A percentile compares a stretch with the other conserved stretches of the same genome.
phyloP scores from a whole-genome alignment of 2,888 invertebrate species.

The Acronicta psi region DNA sequence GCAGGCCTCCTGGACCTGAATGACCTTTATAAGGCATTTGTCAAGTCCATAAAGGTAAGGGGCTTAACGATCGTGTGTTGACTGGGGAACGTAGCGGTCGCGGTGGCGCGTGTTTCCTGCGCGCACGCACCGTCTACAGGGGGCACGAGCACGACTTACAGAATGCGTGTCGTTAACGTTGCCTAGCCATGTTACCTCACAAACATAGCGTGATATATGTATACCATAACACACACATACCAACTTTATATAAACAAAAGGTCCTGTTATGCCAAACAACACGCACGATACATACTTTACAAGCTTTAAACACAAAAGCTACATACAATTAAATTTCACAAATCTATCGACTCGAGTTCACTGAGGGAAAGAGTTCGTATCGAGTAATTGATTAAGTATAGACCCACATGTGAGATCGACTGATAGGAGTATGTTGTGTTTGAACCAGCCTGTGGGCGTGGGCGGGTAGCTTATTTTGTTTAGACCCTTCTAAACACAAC shows the following conservation, averaged over 20 bases:
- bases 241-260: slow-evolving; percentile 45
- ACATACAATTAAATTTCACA: slow-evolving; percentile 1
- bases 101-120: slow-evolving; percentile 82
- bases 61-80: slow-evolving; percentile 55
- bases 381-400: slow-evolving; percentile 28
- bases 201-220: slow-evolving; percentile 65
- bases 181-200: slow-evolving; percentile 61
- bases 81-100: slow-evolving; percentile 54
- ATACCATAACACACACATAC: slow-evolving; percentile 43
- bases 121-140: slow-evolving; percentile 63
- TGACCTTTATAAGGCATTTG: slow-evolving; percentile 72
- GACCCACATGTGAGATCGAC: slow-evolving; percentile 45
- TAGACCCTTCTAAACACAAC: slow-evolving; percentile 63
- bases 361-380: neutral
- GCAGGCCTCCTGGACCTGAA: slow-evolving; percentile 67
- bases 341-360: slow-evolving; percentile 14
- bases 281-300: slow-evolving; percentile 39
- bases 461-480: slow-evolving; percentile 73
- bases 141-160: slow-evolving; percentile 76
- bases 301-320: slow-evolving; percentile 31
- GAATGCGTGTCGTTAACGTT: slow-evolving; percentile 71
- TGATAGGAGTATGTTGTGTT: slow-evolving; percentile 62
- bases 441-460: slow-evolving; percentile 67
- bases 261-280: slow-evolving; percentile 46
- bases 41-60: slow-evolving; percentile 69